A percentile compares a stretch with the other conserved stretches of the same genome.
These are phyloP conservation scores for Clivina fossor DNA, from an alignment of 2,888 invertebrate species.

Conservation along the genomic window DNA sequence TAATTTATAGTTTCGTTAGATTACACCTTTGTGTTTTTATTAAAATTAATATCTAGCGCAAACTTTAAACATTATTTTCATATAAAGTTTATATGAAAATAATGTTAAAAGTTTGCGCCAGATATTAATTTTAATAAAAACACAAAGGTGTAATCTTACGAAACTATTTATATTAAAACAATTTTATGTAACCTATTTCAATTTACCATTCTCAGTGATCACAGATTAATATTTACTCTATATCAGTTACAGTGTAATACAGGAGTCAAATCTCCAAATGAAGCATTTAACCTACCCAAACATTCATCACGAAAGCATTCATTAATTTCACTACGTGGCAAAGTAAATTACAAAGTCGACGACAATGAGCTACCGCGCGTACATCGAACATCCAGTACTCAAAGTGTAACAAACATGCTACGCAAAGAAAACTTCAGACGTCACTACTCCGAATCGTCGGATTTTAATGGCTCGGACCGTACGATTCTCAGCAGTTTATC, in stretches of 20 bases:
- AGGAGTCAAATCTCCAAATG: slow-evolving; percentile 16
- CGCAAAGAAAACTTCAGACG: slow-evolving; percentile 18
- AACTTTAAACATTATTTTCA: too few relatives aligned
- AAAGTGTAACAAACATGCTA: slow-evolving; percentile 15
- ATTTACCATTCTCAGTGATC: too few relatives aligned
- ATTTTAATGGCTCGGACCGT: slow-evolving; percentile 19
- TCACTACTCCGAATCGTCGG: slow-evolving; percentile 19
- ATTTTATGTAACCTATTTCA: too few relatives aligned
- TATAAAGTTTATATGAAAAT: too few relatives aligned
- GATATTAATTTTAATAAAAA: too few relatives aligned
- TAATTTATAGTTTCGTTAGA: too few relatives aligned
- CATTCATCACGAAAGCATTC: slow-evolving; percentile 17
- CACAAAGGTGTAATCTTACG: too few relatives aligned
- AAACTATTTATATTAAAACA: too few relatives aligned
- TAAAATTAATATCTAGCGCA: too few relatives aligned
- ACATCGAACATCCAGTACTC: slow-evolving; percentile 21
- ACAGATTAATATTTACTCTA: too few relatives aligned
- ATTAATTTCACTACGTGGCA: slow-evolving; percentile 21
- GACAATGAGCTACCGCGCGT: slow-evolving; percentile 28
- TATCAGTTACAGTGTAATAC: slow-evolving; percentile 22
- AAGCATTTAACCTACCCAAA: slow-evolving; percentile 24
- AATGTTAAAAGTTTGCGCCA: too few relatives aligned
- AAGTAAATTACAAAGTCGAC: slow-evolving; percentile 28
- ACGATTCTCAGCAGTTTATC: slow-evolving; percentile 6
- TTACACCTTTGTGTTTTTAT: too few relatives aligned